phyloP scores from a whole-genome alignment of 2,888 invertebrate genomes.

The Diabrotica balteata region DNA sequence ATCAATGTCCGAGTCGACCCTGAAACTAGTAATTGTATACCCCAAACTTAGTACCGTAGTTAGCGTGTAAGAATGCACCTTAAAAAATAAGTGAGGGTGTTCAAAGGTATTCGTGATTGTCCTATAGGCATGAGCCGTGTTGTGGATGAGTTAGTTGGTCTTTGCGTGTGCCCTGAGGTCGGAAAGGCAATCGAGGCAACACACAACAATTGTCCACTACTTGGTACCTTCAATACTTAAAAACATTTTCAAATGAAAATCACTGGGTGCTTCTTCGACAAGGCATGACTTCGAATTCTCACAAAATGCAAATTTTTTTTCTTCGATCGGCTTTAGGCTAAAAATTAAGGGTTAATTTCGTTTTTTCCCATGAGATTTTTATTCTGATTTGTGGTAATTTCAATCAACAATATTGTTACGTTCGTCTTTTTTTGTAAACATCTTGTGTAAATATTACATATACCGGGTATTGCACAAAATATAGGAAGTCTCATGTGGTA shows the following conservation, averaged over 20 bases:
- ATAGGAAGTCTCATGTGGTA: no score
- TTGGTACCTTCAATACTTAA: background rate
- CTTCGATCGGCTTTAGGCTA: no score
- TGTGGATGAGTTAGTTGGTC: slow-evolving; percentile 11
- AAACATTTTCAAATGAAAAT: slow-evolving; percentile 1
- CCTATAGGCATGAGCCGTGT: slow-evolving; percentile 14
- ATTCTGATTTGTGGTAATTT: no score
- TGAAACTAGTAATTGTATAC: background rate
- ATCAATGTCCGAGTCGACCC: background rate
- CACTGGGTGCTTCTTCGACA: background rate
- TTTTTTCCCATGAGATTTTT: no score
- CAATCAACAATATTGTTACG: no score
- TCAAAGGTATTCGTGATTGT: slow-evolving; percentile 29
- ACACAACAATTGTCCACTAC: background rate
- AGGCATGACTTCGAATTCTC: background rate
- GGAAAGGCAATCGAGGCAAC: slow-evolving; percentile 2
- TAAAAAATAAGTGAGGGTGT: slow-evolving; percentile 33
- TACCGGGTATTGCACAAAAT: no score
- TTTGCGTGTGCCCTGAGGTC: slow-evolving; percentile 20
- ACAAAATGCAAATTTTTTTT: slow-evolving; percentile 1
- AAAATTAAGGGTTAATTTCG: no score
- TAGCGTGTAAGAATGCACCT: slow-evolving; percentile 27
- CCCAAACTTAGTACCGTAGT: slow-evolving; percentile 13
- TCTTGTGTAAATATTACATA: no score
- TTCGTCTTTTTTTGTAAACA: no score